A percentile compares a stretch with the other conserved stretches of the same genome.
These are phyloP conservation scores for Erithacus rubecula DNA, from an alignment of 2,797 vertebrate genomes.

Conservation along the genomic window DNA sequence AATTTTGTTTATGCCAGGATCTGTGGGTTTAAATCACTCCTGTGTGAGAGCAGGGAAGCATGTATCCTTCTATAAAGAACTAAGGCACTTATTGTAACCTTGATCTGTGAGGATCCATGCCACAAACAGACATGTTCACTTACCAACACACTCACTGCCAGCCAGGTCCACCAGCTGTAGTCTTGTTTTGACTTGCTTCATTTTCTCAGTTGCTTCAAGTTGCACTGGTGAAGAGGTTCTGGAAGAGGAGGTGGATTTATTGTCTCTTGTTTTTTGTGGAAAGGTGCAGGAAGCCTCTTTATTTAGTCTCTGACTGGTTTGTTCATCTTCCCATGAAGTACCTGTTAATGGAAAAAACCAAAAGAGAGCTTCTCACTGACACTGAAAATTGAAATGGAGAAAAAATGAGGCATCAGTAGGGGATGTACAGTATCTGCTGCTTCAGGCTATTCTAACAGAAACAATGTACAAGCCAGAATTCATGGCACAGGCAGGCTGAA, in stretches of 20 bases:
- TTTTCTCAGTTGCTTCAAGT: background rate
- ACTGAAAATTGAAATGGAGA: background rate
- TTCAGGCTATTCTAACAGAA: background rate
- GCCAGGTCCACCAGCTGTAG: slow-evolving; percentile 89
- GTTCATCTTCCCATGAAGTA: slow-evolving; percentile 27
- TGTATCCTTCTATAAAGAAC: background rate
- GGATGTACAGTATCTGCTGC: background rate
- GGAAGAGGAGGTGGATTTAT: background rate
- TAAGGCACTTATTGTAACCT: background rate
- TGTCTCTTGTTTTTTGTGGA: background rate
- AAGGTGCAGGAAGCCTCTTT: background rate
- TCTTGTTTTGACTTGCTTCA: slow-evolving; percentile 69
- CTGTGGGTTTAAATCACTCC: background rate
- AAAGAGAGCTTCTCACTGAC: background rate
- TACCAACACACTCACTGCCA: slow-evolving; percentile 85
- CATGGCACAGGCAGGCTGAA: background rate
- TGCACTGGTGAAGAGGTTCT: background rate
- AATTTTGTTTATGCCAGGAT: background rate
- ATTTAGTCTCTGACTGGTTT: background rate
- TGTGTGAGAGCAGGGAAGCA: background rate
- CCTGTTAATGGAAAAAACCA: background rate
- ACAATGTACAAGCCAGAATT: background rate
- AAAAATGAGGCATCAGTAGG: background rate
- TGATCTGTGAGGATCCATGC: background rate
- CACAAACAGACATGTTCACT: background rate